Base-by-base conservation (phyloP, 2,113 vertebrate genomes). In the Pampusana beccarii region DNA sequence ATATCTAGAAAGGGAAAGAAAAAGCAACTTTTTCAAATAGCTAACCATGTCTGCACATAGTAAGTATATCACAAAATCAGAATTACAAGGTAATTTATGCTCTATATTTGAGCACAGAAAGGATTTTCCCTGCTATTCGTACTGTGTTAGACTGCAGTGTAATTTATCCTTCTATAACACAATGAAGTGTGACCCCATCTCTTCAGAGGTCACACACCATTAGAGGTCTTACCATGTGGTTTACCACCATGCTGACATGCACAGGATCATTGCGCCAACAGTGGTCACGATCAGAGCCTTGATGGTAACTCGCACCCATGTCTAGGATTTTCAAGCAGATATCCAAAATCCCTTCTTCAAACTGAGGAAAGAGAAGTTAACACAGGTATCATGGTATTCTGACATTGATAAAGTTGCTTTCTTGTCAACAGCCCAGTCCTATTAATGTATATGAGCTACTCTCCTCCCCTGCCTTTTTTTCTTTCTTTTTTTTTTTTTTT, bases 271-370 rank as follows among this genome's bases (percentile, higher is more conserved):
- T 97, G 42, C 96, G 96, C 88, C 93, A 96, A 10, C 90, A 96
- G 23, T n/a, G 92, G 44, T 97, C 92, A 3, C 86, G 90, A 24
- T 84, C 92, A 81, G 95, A 96, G 62, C 95, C 97, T 0, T 94
- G 80, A 10, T 96, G 86, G 54, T 96, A 97, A 62, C 94, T 97
- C 0, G 97, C 94, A 75, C 91, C 97, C 72, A 95, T 95, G 38
- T 96, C 95, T 75, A 97, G 61, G 28, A 96, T 91, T 87, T 95
- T 97, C 80, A 97, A 90, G 71, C 96, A 97, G 60, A 96, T 96
- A 69, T 96, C 95, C 80, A 98, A 67, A 80, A 97, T 95, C 12
- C 93, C 93, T 16, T 97, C 96, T 95, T 97, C 96, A 95, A 95
- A 97, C 95, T 97, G 44, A 61, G 44, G 21, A 69, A 69, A 92